phyloP scores from a whole-genome alignment of 2,888 invertebrate genomes.

The Drosophila fungiperda region DNA sequence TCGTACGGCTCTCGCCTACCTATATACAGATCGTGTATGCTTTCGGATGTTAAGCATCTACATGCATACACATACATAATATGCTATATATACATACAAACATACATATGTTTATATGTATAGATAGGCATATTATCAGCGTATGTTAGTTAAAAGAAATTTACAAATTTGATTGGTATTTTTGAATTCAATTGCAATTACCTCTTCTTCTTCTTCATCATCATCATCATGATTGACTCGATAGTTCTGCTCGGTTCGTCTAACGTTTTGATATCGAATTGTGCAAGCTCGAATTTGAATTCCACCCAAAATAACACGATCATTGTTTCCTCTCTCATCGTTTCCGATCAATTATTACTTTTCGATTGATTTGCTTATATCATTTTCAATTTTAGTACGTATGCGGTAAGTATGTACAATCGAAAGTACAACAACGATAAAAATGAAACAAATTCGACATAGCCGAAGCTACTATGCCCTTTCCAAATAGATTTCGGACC shows the following conservation, averaged over 20 bases:
- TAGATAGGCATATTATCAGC: slow-evolving; percentile 7
- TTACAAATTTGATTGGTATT: slow-evolving; percentile 25
- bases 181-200: slow-evolving; percentile 47
- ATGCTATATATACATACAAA: neutral
- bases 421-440: slow-evolving; percentile 48
- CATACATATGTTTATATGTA: neutral
- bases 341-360: neutral
- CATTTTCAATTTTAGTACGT: slow-evolving; percentile 2
- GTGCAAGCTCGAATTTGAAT: slow-evolving; percentile 12
- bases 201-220: slow-evolving; percentile 32
- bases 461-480: slow-evolving; percentile 42
- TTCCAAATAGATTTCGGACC: slow-evolving; percentile 18
- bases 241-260: slow-evolving; percentile 16
- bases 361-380: slow-evolving; percentile 12
- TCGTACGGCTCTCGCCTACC: slow-evolving; percentile 30
- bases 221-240: slow-evolving; percentile 9
- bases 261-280: slow-evolving; percentile 28
- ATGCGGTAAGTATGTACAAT: slow-evolving; percentile 38
- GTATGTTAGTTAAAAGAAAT: slow-evolving; percentile 27
- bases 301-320: slow-evolving; percentile 23
- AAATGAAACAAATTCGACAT: slow-evolving; percentile 36
- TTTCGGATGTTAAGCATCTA: slow-evolving; percentile 24
- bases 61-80: slow-evolving; percentile 10
- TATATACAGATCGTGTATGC: slow-evolving; percentile 20
- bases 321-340: slow-evolving; percentile 17